Base-by-base conservation (phyloP, 2,113 vertebrate genomes). In the Rhizomys pruinosus region DNA sequence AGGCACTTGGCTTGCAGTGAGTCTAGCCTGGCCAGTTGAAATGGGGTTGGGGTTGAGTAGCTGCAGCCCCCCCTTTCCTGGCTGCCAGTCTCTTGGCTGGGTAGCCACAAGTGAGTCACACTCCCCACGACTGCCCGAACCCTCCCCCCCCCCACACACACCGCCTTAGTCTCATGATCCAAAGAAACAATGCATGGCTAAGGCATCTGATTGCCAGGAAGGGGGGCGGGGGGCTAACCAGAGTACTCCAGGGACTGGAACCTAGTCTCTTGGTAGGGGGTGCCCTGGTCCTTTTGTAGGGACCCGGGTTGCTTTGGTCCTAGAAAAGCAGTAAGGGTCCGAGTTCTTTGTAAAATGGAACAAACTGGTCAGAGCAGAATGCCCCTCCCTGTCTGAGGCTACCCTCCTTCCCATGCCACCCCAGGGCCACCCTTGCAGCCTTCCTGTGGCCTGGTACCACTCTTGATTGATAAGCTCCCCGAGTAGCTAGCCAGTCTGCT, bases 51-150 rank as follows among this genome's bases (percentile, higher is more conserved):
- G 13, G 52, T 29, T 63, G 11, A 57, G 39, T 19, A 68, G 87
- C 77, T 69, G 47, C 1, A 1, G 32, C 27, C 79, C 52, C 7
- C 6, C 25, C 63, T 55, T 68, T 5, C 34, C 61, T 52, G 47
- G 47, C 44, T 19, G 68, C 89, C 94, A 84, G 95, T 52, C 61
- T 90, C 57, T 84, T n/a, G 79, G 91, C 84, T 25, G 84, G 29
- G 64, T 19, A 69, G 78, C 71, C 59, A 59, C 79, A 25, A 17
- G 68, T 96, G 97, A 97, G 77, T 97, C 96, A 96, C 44, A 32
- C 79, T 87, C 55, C 69, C 73, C 29, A 1, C 39, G 61, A 57
- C 89, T 42, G 57, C 78, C 37, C 7, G 22, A 25, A n/a, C n/a
- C 78, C 57, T 52, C 91, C 78, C 47, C 88, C 57, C 55, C 69